Conservation (phyloP, 1,140 invertebrate genomes). For the Drosophila azteca region DNA sequence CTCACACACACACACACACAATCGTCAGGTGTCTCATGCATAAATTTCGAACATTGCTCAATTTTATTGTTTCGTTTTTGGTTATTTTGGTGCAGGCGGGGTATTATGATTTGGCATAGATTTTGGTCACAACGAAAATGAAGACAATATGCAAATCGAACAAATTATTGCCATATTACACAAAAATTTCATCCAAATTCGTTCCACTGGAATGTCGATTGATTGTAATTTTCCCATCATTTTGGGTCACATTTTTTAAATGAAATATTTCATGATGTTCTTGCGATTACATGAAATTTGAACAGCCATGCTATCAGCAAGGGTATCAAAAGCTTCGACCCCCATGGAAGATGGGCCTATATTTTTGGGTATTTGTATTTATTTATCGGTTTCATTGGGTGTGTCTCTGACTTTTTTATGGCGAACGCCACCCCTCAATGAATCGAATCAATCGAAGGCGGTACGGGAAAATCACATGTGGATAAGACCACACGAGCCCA, state of each 20-base stretch:
- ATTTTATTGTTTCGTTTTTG: slow-evolving; percentile 72
- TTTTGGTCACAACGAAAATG: no score
- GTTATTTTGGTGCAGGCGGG: slow-evolving; percentile 6
- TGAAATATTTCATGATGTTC: no score
- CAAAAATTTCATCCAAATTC: no score
- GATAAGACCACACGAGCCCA: no score
- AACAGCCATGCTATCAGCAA: not conserved
- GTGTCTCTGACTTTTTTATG: slow-evolving; percentile 41
- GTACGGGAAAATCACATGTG: slow-evolving; percentile 3
- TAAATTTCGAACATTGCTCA: slow-evolving; percentile 79
- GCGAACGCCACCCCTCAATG: slow-evolving; percentile 32
- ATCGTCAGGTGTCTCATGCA: slow-evolving; percentile 72
- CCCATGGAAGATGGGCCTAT: not conserved
- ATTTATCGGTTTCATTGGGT: slow-evolving; percentile 50
- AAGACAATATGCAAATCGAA: no score
- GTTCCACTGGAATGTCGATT: no score
- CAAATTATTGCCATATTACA: no score
- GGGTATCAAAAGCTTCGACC: no score
- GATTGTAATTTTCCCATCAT: no score
- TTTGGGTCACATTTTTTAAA: no score
- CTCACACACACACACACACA: slow-evolving; percentile 16
- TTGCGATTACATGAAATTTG: slow-evolving; percentile 4
- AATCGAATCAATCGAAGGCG: slow-evolving; percentile 63
- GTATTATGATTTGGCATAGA: no score
- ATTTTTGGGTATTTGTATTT: slow-evolving; percentile 32